Evolutionary conservation across 2,113 vertebrate species (phyloP).

Genomic region (Lucifuga dentata): DNA sequence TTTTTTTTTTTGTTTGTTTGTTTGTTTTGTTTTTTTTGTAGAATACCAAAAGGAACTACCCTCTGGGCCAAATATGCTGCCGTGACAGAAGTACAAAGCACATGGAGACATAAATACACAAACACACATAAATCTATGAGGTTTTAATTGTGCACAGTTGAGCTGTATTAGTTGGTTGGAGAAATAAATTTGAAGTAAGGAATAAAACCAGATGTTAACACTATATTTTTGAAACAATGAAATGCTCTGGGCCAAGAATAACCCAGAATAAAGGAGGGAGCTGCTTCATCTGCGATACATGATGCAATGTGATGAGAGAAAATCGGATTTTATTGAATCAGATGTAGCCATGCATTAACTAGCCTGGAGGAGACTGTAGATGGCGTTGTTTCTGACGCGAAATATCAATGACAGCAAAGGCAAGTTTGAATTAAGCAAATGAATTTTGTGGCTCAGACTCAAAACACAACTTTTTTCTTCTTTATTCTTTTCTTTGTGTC

Average conservation of each 20-base stretch:
- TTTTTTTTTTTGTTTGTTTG: too few relatives aligned
- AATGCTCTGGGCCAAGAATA: neutral
- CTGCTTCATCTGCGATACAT: neutral
- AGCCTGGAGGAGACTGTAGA: too few relatives aligned
- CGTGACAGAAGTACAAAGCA: slow-evolving; percentile 50
- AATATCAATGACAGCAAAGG: too few relatives aligned
- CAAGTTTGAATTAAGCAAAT: too few relatives aligned
- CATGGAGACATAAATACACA: slow-evolving; percentile 28
- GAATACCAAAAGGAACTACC: slow-evolving; percentile 51
- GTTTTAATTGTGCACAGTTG: neutral
- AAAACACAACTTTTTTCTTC: too few relatives aligned
- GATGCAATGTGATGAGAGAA: slow-evolving; percentile 11
- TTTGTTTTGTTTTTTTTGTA: too few relatives aligned
- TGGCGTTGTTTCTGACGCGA: too few relatives aligned
- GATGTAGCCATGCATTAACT: neutral
- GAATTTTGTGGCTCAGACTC: too few relatives aligned
- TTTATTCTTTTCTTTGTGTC: too few relatives aligned
- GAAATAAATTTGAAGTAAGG: neutral
- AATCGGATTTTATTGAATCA: slow-evolving; percentile 1
- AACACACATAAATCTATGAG: slow-evolving; percentile 19
- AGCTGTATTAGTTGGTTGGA: neutral
- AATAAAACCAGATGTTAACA: slow-evolving; percentile 1
- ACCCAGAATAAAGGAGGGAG: too few relatives aligned
- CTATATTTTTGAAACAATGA: neutral
- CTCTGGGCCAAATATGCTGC: slow-evolving; percentile 48